phyloP scores from a whole-genome alignment of 2,113 vertebrate genomes.

The Hyperopisus bebe region DNA sequence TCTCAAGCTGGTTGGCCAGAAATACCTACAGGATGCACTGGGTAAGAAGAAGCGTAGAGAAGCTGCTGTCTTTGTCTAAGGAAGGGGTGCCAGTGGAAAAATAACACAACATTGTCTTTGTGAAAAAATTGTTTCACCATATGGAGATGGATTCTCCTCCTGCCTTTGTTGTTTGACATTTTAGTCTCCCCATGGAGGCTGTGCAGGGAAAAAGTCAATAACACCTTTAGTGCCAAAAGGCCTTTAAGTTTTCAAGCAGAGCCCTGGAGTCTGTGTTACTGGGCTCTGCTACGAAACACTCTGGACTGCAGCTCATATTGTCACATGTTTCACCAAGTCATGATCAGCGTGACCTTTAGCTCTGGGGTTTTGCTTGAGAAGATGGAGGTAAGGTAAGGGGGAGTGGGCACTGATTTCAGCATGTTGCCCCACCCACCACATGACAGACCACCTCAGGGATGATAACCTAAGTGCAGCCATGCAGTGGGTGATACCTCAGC shows the following conservation, averaged over 20 bases:
- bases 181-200: constrained; percentile 8
- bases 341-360: background rate
- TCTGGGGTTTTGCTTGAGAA: background rate
- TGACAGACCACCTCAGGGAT: no score
- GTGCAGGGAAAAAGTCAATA: constrained; percentile 17
- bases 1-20: constrained; percentile 97
- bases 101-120: background rate
- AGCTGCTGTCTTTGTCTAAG: background rate
- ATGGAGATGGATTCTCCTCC: background rate
- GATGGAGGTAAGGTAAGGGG: background rate
- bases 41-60: constrained; percentile 54
- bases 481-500: no score
- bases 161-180: constrained; percentile 26
- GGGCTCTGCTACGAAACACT: background rate
- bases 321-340: background rate
- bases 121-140: constrained; percentile 15
- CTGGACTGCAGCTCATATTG: background rate
- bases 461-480: no score
- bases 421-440: no score
- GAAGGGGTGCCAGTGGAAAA: background rate
- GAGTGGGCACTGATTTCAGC: no score
- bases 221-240: background rate
- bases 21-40: constrained; percentile 94
- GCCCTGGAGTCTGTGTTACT: background rate
- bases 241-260: constrained; percentile 5